Percentiles rank a stretch among this genome's conserved stretches.
Evolutionary conservation across 2,113 vertebrate species (phyloP).

Genomic region (Lycocorax pyrrhopterus): DNA sequence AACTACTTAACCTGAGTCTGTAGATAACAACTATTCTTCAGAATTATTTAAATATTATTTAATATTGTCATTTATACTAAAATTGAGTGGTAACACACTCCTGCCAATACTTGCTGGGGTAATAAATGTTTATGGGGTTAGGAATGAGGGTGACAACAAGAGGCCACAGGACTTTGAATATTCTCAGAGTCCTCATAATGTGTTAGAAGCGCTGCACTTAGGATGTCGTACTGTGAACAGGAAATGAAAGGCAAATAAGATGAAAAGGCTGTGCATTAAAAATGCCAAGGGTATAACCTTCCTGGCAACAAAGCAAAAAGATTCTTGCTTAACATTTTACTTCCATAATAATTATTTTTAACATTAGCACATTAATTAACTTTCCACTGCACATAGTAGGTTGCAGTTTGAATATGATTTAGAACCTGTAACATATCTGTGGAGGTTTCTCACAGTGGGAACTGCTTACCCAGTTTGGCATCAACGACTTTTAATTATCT

Average conservation of each 20-base stretch:
- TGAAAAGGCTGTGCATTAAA: not conserved
- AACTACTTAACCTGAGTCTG: not conserved
- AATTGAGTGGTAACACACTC: not conserved
- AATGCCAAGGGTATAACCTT: not conserved
- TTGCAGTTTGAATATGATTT: not conserved
- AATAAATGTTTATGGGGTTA: not conserved
- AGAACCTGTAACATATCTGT: not conserved
- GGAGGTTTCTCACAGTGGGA: not conserved
- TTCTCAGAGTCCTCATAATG: not conserved
- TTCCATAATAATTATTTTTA: not conserved
- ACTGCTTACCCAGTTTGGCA: not conserved
- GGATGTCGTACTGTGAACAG: not conserved
- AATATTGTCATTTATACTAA: not conserved
- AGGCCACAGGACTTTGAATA: not conserved
- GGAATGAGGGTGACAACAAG: not conserved
- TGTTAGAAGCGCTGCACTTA: not conserved
- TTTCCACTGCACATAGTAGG: not conserved
- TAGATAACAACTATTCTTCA: not conserved
- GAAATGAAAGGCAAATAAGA: constrained; percentile 17
- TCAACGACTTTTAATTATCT: not conserved
- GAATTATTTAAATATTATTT: not conserved
- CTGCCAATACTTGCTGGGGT: not conserved
- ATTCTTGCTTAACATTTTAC: not conserved
- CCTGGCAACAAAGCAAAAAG: not conserved
- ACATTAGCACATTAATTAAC: not conserved